phyloP scores from a whole-genome alignment of 1,140 invertebrate genomes.

The Maniola jurtina region DNA sequence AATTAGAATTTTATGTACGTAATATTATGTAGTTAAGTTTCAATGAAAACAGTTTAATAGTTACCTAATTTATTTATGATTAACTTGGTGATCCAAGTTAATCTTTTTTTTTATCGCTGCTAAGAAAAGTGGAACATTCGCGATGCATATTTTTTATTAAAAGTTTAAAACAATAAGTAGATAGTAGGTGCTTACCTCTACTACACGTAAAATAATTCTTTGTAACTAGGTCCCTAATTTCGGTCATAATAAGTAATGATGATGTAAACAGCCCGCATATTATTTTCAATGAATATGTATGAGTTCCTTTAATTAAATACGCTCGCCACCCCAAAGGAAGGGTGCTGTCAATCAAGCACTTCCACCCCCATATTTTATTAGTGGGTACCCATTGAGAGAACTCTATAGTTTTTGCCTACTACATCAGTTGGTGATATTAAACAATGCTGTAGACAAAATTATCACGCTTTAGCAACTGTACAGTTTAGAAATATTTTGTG shows the following conservation, averaged over 20 bases:
- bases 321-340: slow-evolving; percentile 15
- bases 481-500: not conserved
- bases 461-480: not conserved
- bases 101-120: no score
- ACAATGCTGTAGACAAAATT: slow-evolving; percentile 17
- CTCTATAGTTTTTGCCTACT: slow-evolving; percentile 15
- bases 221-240: no score
- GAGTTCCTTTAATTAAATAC: slow-evolving; percentile 20
- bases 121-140: no score
- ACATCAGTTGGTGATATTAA: slow-evolving; percentile 3
- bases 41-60: no score
- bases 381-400: slow-evolving; percentile 19
- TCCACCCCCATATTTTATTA: slow-evolving; percentile 25
- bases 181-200: no score
- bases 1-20: no score
- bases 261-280: not conserved
- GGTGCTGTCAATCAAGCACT: slow-evolving; percentile 25
- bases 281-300: slow-evolving; percentile 23
- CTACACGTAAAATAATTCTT: no score
- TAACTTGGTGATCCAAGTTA: no score
- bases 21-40: no score
- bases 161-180: no score
- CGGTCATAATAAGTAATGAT: not conserved
- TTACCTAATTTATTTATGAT: no score
- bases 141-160: no score